Evolutionary conservation across 2,888 invertebrate species (phyloP).

Genomic region (Lasioglossum lativentre): DNA sequence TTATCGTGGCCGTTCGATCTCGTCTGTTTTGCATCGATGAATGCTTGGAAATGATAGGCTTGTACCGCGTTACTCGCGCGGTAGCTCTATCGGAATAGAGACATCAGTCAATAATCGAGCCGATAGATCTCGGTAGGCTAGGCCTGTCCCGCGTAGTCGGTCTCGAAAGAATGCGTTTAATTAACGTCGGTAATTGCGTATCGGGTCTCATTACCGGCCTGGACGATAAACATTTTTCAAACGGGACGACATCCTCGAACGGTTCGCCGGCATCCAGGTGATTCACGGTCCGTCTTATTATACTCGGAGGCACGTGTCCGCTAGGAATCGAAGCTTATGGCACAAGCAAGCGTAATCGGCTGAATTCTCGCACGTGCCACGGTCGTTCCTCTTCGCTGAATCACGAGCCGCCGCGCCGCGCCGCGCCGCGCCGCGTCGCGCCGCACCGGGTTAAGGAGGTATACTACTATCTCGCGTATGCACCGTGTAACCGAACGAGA

Average conservation of each 20-base stretch:
- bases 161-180: neutral
- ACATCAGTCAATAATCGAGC: constrained; percentile 24
- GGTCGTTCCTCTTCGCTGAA: constrained; percentile 37
- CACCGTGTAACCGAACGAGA: constrained; percentile 12
- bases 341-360: neutral
- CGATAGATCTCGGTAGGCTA: neutral
- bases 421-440: neutral
- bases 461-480: neutral
- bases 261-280: constrained; percentile 1
- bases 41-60: constrained; percentile 41
- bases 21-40: constrained; percentile 13
- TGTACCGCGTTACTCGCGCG: no score
- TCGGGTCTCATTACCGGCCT: neutral
- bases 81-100: constrained; percentile 15
- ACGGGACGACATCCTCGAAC: neutral
- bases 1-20: constrained; percentile 41
- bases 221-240: constrained; percentile 1
- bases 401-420: constrained; percentile 10
- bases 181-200: constrained; percentile 7
- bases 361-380: constrained; percentile 51
- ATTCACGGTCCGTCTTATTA: constrained; percentile 15
- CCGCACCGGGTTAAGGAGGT: neutral
- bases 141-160: neutral
- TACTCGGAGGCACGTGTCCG: constrained; percentile 29
- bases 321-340: constrained; percentile 11